phyloP scores from a whole-genome alignment of 2,113 vertebrate species.

The Himantopus leucocephalus region DNA sequence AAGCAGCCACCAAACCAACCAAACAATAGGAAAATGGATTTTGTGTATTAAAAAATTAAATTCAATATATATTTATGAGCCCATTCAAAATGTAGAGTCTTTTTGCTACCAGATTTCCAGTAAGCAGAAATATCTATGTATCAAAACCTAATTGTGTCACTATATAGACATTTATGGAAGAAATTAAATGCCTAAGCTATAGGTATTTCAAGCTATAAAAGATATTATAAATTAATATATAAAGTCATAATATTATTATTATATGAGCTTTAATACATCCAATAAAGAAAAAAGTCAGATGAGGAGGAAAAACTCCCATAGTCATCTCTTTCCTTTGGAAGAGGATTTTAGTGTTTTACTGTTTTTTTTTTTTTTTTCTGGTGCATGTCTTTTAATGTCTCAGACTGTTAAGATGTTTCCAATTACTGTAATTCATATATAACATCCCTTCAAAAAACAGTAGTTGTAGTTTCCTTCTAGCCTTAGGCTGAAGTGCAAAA shows the following conservation, averaged over 20 bases:
- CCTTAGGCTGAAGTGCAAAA: background rate
- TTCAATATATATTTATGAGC: slow-evolving; percentile 86
- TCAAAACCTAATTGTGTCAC: slow-evolving; percentile 73
- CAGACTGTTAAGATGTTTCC: background rate
- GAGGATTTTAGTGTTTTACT: slow-evolving; percentile 17
- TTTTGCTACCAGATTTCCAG: slow-evolving; percentile 63
- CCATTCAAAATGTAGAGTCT: slow-evolving; percentile 69
- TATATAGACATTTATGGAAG: slow-evolving; percentile 58
- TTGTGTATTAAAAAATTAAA: slow-evolving; percentile 78
- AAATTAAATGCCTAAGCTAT: slow-evolving; percentile 66
- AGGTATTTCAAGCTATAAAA: slow-evolving; percentile 40
- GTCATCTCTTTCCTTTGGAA: slow-evolving; percentile 36
- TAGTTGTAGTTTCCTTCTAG: background rate
- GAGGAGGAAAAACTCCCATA: background rate
- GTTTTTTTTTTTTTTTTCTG: background rate
- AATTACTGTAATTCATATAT: background rate
- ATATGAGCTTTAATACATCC: slow-evolving; percentile 57
- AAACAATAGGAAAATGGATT: slow-evolving; percentile 74
- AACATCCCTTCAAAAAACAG: background rate
- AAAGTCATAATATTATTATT: slow-evolving; percentile 62
- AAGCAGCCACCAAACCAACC: slow-evolving; percentile 51
- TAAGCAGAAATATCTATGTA: slow-evolving; percentile 75
- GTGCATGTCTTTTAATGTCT: background rate
- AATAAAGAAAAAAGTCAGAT: slow-evolving; percentile 23
- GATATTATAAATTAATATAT: slow-evolving; percentile 65